Base-by-base conservation (phyloP, 2,888 invertebrate species). In the Pseudoips prasinana region DNA sequence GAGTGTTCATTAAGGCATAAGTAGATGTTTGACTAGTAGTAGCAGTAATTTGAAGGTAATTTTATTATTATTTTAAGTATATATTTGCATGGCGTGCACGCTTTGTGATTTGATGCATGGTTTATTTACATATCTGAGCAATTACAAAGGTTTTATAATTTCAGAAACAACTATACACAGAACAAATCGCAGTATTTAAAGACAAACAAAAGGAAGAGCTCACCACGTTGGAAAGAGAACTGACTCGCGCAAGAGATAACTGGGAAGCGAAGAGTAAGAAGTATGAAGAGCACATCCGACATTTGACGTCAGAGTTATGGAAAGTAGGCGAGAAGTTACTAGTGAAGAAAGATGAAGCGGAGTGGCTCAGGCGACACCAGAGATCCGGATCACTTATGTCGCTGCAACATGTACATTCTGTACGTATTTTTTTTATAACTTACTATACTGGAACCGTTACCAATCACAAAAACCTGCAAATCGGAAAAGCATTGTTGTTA, bases 111-210 rank as follows among this genome's bases (percentile, higher is more conserved):
- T 8, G 26, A 32, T 46, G 45, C 46, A 49, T 39, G 47, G 17
- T 3, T 14, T 14, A 2, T 14, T 14, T 14, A 3, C 14, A 5
- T 14, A 3, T 14, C 5, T 14, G 14, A n/a, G n/a, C n/a, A n/a
- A n/a, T n/a, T 14, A 14, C 14, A 14, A 14, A 14, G 5, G 2
- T 14, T 2, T 14, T 14, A 14, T 14, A 3, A 14, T 14, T 88
- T 53, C 82, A 91, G 91, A 88, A 91, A 64, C 86, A 90, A 70
- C 67, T 92, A 6, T 93, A 91, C 62, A 90, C 91, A 44, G 92
- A 92, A 53, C 92, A 93, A 66, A 87, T 93, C 39, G 55, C 72
- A 1, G 79, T 88, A 32, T 71, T 89, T 38, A 85, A 87, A 24
- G 81, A 81, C 29, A 89, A 88, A 35, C 88, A 86, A 30, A 84